Evolutionary conservation across 2,113 vertebrate genomes (phyloP), one percentile per base, ranked within the genome.

Genomic region (Psettodes erumei): DNA sequence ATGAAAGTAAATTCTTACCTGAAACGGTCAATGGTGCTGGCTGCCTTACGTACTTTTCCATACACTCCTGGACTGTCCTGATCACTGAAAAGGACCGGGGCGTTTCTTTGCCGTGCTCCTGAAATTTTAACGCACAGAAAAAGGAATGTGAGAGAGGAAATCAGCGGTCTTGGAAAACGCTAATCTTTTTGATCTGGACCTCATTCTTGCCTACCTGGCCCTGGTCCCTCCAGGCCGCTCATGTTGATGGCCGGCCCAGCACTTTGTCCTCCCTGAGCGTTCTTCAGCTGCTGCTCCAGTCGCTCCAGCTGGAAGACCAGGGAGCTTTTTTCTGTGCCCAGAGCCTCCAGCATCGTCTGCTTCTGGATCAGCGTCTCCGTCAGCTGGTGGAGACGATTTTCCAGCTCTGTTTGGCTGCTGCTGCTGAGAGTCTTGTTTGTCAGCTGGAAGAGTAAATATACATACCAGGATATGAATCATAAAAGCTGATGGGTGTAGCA

Each of bases 361-460:
- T 99, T 99, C 94, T 99, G 98, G 93, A 99, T 99, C 79, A 99
- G 93, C 0, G 97, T 97, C 93, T 99, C 98, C 0, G 98, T 99
- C 71, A 99, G 93, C 91, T 99, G 98, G 87, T 99, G 97, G 71
- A 99, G 95, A 0, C 97, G 95, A 30, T 95, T 96, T 90, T 99
- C 98, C 81, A 99, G 92, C 88, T 99, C 98, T 0, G 91, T 91
- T 83, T 99, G 96, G 85, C 97, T 97, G 86, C 94, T 97, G 65
- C 88, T 97, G 91, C 98, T 97, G 35, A 99, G 75, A 3, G 96
- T 86, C 86, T 99, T 99, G 81, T 99, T 99, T 81, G 98, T 99
- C 63, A 99, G 90, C 98, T 99, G 84, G 6, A 73, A 43, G 10
- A 73, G 11, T 0, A 25, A 28, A 60, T 1, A 8, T n/a, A n/a